Base-by-base conservation (phyloP, 2,113 vertebrate genomes). In the Anhinga rufa region DNA sequence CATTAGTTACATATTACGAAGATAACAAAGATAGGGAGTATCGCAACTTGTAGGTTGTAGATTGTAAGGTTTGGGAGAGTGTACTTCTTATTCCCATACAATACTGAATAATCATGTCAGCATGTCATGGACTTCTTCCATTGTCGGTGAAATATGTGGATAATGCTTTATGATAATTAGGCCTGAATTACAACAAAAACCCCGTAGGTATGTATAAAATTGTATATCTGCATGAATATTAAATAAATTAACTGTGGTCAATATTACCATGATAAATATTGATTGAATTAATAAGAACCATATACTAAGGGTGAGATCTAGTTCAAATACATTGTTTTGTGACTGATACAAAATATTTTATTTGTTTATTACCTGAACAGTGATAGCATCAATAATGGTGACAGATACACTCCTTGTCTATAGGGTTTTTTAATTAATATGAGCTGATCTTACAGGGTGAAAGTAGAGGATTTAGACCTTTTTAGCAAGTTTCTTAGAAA, bases 211-310 rank as follows among this genome's bases (percentile, higher is more conserved):
- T 76, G 28, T 95, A 96, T 90, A 95, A 96, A 97, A 96, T 58
- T 90, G 62, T 55, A 64, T 92, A 92, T 84, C 69, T 66, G 90
- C 51, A 58, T 75, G 78, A 92, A 94, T 91, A 95, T 66, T 90
- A 97, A 95, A 97, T 92, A 96, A 94, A 97, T 93, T 94, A 96
- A 97, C 83, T 92, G 89, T 88, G 46, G 84, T 90, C 82, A 95
- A 93, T 95, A 94, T 90, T 96, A 96, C 84, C 17, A 89, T 79
- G 81, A 77, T 95, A 96, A 97, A 96, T 96, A 46, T 32, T 8
- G n/a, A 42, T 36, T 22, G 9, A 49, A 42, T 36, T 42, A 54
- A 68, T 79, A 40, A 72, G 17, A 48, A 69, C 24, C 25, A 55
- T 14, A 28, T 69, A 57, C 61, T 55, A 55, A 66, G 21, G 31